A percentile compares a stretch with the other conserved stretches of the same genome.
Conservation (phyloP, 2,797 vertebrate genomes). For the Pipistrellus pygmaeus region DNA sequence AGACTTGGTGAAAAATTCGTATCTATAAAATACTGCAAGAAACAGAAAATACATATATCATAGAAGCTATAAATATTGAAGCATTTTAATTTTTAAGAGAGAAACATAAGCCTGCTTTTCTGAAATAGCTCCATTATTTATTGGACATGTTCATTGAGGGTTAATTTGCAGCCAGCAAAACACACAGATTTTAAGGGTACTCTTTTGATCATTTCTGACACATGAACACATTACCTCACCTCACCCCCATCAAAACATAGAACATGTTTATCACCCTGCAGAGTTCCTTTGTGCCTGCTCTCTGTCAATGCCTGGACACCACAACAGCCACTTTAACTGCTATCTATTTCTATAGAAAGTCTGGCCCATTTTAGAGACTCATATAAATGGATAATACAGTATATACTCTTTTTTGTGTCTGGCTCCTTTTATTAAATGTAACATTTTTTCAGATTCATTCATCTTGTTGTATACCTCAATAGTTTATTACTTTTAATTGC, state of each 20-base stretch:
- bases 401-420: neutral
- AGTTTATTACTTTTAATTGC: slow-evolving; percentile 18
- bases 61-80: slow-evolving; percentile 7
- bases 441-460: neutral
- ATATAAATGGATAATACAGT: neutral
- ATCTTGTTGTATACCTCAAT: neutral
- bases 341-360: neutral
- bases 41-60: neutral
- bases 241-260: neutral
- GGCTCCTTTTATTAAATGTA: neutral
- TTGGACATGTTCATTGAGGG: neutral
- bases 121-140: neutral
- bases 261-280: neutral
- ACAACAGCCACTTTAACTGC: neutral
- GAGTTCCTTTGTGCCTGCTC: neutral
- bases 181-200: neutral
- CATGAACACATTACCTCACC: neutral
- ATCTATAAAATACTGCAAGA: neutral
- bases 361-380: neutral
- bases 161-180: neutral
- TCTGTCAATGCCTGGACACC: neutral
- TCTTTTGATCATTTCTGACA: slow-evolving; percentile 32
- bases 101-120: neutral
- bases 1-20: neutral
- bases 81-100: neutral